A percentile compares a stretch with the other conserved stretches of the same genome.
phyloP scores from a whole-genome alignment of 2,888 invertebrate genomes.

The Volucella zonaria region DNA sequence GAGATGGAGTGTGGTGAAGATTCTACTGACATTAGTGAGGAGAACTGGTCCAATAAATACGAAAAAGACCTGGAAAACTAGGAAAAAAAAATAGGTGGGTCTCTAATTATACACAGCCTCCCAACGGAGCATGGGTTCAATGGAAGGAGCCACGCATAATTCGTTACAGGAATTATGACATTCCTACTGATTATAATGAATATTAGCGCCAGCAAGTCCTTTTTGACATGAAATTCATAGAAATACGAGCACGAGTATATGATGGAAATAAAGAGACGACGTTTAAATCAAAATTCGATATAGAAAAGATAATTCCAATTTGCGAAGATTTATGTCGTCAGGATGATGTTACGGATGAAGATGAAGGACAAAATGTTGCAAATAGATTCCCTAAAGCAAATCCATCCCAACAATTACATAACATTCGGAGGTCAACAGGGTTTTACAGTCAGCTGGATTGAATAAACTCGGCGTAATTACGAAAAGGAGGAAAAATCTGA shows the following conservation, averaged over 20 bases:
- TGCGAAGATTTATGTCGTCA: slow-evolving; percentile 70
- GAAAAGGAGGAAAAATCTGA: too few relatives aligned
- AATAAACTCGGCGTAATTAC: slow-evolving; percentile 48
- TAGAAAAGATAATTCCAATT: slow-evolving; percentile 76
- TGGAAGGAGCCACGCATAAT: slow-evolving; percentile 77
- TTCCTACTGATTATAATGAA: slow-evolving; percentile 77
- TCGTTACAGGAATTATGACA: slow-evolving; percentile 80
- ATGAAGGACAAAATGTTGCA: slow-evolving; percentile 48
- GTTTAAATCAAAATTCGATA: slow-evolving; percentile 78
- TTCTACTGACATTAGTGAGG: too few relatives aligned
- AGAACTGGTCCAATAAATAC: too few relatives aligned
- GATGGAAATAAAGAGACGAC: slow-evolving; percentile 76
- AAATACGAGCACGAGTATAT: slow-evolving; percentile 71
- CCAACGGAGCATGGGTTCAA: slow-evolving; percentile 59
- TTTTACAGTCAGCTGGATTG: slow-evolving; percentile 73
- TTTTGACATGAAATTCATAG: slow-evolving; percentile 77
- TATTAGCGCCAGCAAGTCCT: slow-evolving; percentile 80
- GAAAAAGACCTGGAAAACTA: too few relatives aligned
- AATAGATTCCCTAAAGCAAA: slow-evolving; percentile 62
- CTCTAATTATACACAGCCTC: neutral
- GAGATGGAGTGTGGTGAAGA: too few relatives aligned
- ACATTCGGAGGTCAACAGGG: slow-evolving; percentile 70
- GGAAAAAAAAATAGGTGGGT: too few relatives aligned
- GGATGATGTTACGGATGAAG: slow-evolving; percentile 33
- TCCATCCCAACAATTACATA: slow-evolving; percentile 72